Evolutionary conservation across 2,113 vertebrate species (phyloP).

Genomic region (Ammospiza caudacuta): DNA sequence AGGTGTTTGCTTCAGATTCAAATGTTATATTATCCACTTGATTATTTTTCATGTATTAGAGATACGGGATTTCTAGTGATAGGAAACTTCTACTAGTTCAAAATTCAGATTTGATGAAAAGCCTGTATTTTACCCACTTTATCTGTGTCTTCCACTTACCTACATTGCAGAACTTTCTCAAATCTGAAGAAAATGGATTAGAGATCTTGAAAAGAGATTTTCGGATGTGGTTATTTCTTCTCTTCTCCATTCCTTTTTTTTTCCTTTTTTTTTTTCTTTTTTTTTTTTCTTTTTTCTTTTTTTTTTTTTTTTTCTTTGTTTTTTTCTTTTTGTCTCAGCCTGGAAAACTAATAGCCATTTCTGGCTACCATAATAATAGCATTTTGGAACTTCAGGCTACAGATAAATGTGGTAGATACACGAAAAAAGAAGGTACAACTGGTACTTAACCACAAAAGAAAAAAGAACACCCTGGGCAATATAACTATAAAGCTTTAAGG

Average conservation of each 20-base stretch:
- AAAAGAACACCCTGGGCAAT: neutral
- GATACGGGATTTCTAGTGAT: neutral
- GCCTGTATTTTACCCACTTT: neutral
- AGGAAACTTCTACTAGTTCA: neutral
- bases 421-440: neutral
- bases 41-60: neutral
- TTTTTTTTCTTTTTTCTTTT: accelerated
- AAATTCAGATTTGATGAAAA: neutral
- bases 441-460: neutral
- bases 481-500: neutral
- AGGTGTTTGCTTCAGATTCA: neutral
- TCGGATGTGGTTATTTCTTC: neutral
- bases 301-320: too few relatives aligned
- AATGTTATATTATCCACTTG: neutral
- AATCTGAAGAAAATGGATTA: neutral
- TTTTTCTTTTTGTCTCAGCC: neutral
- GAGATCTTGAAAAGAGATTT: neutral
- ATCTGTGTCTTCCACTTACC: neutral
- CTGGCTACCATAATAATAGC: neutral
- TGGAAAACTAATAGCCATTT: neutral
- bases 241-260: neutral
- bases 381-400: neutral
- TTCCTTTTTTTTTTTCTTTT: too few relatives aligned
- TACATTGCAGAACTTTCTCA: neutral
- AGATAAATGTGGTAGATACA: neutral